These are phyloP conservation scores for Cheilinus undulatus DNA, from an alignment of 2,113 vertebrate species.

Conservation along the genomic window DNA sequence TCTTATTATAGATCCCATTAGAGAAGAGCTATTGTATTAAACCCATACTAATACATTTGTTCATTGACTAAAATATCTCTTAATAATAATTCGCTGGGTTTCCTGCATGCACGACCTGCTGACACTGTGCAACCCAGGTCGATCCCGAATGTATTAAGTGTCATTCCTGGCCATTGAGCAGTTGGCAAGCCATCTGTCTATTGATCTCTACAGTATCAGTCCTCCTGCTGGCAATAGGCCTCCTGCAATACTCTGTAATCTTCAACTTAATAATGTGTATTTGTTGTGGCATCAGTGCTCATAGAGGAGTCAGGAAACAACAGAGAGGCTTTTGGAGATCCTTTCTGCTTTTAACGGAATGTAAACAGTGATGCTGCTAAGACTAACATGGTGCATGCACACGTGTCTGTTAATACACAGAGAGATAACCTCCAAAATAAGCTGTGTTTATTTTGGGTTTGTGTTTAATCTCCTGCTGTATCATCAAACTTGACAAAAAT, in stretches of 20 bases:
- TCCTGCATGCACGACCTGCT: not conserved
- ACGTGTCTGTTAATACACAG: not conserved
- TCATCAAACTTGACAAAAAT: too few species aligned
- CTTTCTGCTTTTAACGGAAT: conserved; percentile 24
- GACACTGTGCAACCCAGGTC: not conserved
- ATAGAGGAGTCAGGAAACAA: conserved; percentile 25
- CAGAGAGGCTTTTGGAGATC: conserved; percentile 30
- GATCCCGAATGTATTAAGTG: conserved; percentile 29
- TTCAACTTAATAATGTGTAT: conserved; percentile 32
- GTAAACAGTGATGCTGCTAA: conserved; percentile 12
- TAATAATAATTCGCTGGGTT: conserved; percentile 6
- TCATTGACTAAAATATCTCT: not conserved
- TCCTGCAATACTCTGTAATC: conserved; percentile 33
- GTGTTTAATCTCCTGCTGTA: not conserved
- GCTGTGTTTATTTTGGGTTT: not conserved
- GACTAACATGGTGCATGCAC: not conserved
- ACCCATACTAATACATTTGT: not conserved
- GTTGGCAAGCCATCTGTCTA: conserved; percentile 43
- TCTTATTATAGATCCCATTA: not conserved
- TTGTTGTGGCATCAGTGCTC: conserved; percentile 37
- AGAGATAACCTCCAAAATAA: conserved; percentile 4
- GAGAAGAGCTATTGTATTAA: not conserved
- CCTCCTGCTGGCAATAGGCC: conserved; percentile 33
- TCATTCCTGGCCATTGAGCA: conserved; percentile 45
- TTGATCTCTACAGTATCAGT: conserved; percentile 53